Evolutionary conservation across 2,797 vertebrate genomes (phyloP).

Genomic region (Leucoraja ocellata): DNA sequence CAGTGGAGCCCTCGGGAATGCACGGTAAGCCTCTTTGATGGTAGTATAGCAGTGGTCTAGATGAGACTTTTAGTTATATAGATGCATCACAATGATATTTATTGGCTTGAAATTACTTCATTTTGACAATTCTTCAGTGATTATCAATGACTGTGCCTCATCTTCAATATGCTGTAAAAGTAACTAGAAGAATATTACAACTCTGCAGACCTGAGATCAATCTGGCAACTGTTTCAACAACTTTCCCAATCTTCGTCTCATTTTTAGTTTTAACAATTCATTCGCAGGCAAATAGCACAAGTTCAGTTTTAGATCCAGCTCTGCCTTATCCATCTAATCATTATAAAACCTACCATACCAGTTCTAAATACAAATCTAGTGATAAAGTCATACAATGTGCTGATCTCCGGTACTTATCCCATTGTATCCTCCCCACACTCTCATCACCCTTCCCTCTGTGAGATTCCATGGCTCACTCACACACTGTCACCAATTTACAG

Average conservation of each 20-base stretch:
- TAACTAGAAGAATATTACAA: background rate
- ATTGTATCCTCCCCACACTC: too few species aligned
- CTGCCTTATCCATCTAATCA: background rate
- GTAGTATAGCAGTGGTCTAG: too few species aligned
- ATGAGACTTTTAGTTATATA: too few species aligned
- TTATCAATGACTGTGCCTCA: background rate
- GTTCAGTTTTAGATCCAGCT: background rate
- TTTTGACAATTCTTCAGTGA: background rate
- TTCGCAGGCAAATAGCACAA: background rate
- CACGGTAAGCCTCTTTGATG: too few species aligned
- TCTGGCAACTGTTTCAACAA: background rate
- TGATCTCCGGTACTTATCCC: too few species aligned
- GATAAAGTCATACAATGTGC: background rate
- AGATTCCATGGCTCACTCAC: too few species aligned
- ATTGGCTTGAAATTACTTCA: too few species aligned
- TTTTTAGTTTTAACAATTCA: background rate
- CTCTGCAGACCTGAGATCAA: background rate
- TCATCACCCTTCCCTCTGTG: too few species aligned
- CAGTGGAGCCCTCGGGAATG: too few species aligned
- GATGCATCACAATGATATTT: too few species aligned
- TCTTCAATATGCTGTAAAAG: background rate
- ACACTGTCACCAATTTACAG: too few species aligned
- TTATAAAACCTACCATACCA: background rate
- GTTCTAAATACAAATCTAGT: background rate
- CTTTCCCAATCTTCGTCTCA: background rate